Base-by-base conservation (phyloP, 2,113 vertebrate genomes). In the Pterophyllum scalare region DNA sequence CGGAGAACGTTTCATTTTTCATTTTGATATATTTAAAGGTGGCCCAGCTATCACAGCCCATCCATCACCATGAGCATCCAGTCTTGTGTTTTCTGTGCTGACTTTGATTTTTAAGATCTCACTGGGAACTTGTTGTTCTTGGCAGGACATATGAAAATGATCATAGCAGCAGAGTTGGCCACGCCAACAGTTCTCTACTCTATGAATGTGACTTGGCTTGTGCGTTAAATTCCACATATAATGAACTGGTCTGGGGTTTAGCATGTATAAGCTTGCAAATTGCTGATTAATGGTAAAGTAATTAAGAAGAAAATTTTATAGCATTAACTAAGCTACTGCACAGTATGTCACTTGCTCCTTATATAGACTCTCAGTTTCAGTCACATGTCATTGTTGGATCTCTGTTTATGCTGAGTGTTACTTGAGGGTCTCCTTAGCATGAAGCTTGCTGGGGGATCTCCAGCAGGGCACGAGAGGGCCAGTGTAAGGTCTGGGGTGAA, bases 61-160 rank as follows among this genome's bases (percentile, higher is more conserved):
- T 58, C 22, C 54, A 80, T 81, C 77, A 56, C 13, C 12, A 6
- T 20, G 10, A 59, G 76, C 8, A 56, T 64, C 22, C 10, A 20
- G 6, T 84, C 13, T 20, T 22, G 31, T n/a, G 6, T 56, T 59
- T 46, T 78, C 15, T 6, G 12, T 75, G 64, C 75, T 89, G 64
- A 84, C 59, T 87, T 76, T 31, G 56, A 82, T 33, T 79, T 67
- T 59, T 80, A 33, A 80, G 75, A 81, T 72, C 62, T 83, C 38
- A 40, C 6, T 60, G 38, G 79, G 59, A 85, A 78, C 72, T 82
- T 77, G 43, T 52, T 85, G 28, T 58, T 87, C 54, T 87, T 93
- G 89, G 88, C 85, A 90, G 83, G 77, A 62, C 58, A 83, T 54
- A 72, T 92, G 91, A 89, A 94, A 93, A 80, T 49, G 82, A 94